Conservation (phyloP, 35 echinoderm and acorn worm genomes). For the Hemicentrotus pulcherrimus region DNA sequence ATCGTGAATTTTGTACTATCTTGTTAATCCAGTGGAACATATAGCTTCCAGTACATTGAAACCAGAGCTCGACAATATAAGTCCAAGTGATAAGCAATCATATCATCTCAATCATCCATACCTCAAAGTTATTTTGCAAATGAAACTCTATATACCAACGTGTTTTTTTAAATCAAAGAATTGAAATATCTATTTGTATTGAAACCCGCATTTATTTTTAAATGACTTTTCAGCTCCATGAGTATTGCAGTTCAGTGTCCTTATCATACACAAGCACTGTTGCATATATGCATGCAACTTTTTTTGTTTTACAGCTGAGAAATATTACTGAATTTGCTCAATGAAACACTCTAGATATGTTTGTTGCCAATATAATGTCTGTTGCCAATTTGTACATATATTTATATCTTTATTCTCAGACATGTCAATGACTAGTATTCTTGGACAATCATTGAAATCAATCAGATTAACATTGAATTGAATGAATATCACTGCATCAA, state of each 20-base stretch:
- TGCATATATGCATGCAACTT: not conserved
- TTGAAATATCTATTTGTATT: not conserved
- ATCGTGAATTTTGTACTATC: no score
- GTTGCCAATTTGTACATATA: not conserved
- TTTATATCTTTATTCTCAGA: not conserved
- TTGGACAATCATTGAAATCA: not conserved
- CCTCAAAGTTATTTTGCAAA: not conserved
- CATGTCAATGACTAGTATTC: not conserved
- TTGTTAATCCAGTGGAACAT: not conserved
- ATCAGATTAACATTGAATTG: no score
- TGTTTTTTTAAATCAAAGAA: not conserved
- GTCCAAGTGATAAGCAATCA: not conserved
- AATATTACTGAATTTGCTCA: not conserved
- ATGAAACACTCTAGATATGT: not conserved
- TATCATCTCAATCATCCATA: not conserved
- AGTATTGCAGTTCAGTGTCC: not conserved
- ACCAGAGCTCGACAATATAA: not conserved
- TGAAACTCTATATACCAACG: not conserved
- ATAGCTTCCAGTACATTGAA: not conserved
- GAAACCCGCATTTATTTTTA: not conserved
- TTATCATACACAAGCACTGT: not conserved
- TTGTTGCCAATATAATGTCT: not conserved
- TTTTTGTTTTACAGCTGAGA: not conserved
- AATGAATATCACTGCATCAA: not conserved
- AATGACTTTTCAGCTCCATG: not conserved